Base-by-base conservation (phyloP, 2,888 invertebrate species). In the Morinoia aosen region DNA sequence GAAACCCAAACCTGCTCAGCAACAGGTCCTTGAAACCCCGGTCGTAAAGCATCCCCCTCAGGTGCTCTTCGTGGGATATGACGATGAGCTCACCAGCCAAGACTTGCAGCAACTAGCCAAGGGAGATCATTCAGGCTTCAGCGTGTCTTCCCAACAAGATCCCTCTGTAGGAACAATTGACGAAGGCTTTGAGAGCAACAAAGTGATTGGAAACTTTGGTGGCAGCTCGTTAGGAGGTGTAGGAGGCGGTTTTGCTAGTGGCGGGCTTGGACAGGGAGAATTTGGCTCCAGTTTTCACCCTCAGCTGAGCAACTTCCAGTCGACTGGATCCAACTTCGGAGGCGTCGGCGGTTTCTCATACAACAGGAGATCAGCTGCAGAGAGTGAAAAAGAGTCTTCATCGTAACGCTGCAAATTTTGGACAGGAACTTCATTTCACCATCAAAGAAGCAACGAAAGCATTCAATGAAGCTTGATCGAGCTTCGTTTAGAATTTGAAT, bases 1-100 rank as follows among this genome's bases (percentile, higher is more conserved):
- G 98, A 98, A 98, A 97, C 98, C 98, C 33, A 90, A 93, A 56
- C 94, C 94, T 5, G 95, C 94, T n/a, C 95, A 88, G 12, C 96
- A 94, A 58, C 95, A 96, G 94, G 95, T 96, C 33, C 94, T 96
- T 57, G 94, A 96, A 40, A 95, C 96, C 33, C 96, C 96, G 3
- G 88, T 93, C 40, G 95, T 96, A 40, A 96, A 96, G 58, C 96
- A 96, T 88, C 95, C 96, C 56, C 96, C 96, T 64, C 95, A 96
- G 56, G 96, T 96, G 61, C 96, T 95, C 95, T 96, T 96, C 94
- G 96, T 96, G 57, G 95, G 96, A 58, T 96, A 96, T 76, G 96
- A 96, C 76, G 95, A 96, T n/a, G 96, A 96, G 11, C 96, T 96
- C 16, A 95, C 96, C n/a, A 95, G 96, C 39, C 93, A 96, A 10